Percentiles rank a stretch among this genome's conserved stretches.
Conservation (phyloP, 2,888 invertebrate genomes). For the Leistus spinibarbis region DNA sequence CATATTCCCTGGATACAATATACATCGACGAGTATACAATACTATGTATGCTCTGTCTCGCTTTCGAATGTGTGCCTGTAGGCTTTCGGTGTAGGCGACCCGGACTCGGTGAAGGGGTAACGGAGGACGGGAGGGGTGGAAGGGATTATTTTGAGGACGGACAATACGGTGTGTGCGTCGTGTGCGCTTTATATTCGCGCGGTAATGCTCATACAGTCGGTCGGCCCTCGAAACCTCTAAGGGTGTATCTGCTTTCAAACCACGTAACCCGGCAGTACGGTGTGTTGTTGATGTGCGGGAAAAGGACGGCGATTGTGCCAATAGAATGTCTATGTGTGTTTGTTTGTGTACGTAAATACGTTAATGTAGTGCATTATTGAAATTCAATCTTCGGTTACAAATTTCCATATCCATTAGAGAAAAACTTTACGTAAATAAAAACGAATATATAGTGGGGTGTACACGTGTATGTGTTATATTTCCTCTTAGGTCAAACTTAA, state of each 20-base stretch:
- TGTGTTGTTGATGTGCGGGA: background rate
- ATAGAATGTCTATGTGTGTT: background rate
- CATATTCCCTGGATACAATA: background rate
- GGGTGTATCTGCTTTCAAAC: background rate
- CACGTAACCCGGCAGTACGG: background rate
- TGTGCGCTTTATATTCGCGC: background rate
- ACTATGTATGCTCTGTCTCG: too few species aligned
- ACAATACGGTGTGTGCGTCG: background rate
- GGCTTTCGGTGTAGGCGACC: background rate
- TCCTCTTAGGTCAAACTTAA: too few species aligned
- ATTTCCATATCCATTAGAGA: slow-evolving; percentile 38
- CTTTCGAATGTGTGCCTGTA: background rate
- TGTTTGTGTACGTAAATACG: slow-evolving; percentile 23
- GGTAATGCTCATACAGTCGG: background rate
- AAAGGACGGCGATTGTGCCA: background rate
- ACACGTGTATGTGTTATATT: background rate
- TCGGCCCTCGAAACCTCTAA: background rate
- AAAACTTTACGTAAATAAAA: slow-evolving; percentile 32
- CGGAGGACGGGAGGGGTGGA: background rate
- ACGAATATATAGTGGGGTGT: background rate
- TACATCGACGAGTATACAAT: background rate
- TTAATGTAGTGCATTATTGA: slow-evolving; percentile 39
- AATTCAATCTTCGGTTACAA: slow-evolving; percentile 37
- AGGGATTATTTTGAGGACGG: background rate
- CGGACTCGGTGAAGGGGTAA: background rate